Percentiles rank a stretch among this genome's conserved stretches.
Conservation (phyloP, 1,140 invertebrate species). For the Hypsibius dujardini region DNA sequence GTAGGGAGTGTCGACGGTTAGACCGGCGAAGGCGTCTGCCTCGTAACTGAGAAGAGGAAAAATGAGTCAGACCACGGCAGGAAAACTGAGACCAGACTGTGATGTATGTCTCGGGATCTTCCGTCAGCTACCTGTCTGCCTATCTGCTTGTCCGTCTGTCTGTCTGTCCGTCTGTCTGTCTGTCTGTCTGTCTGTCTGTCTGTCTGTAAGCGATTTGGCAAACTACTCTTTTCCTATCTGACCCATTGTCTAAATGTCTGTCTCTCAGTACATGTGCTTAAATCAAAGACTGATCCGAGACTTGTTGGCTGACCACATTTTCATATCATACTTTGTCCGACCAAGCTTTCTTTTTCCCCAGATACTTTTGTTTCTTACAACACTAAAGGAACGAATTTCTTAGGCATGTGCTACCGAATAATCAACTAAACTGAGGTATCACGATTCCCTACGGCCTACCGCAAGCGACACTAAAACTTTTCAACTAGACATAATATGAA, state of each 20-base stretch:
- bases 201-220: background rate
- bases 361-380: background rate
- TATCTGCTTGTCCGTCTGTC: no score
- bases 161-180: no score
- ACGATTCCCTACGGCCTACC: no score
- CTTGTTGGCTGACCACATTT: background rate
- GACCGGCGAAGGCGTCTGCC: background rate
- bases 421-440: no score
- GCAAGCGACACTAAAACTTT: no score
- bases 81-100: background rate
- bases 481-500: no score
- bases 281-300: background rate
- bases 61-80: background rate
- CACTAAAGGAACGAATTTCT: background rate
- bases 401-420: background rate
- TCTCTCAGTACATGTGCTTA: background rate
- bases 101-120: background rate
- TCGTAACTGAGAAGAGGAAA: background rate
- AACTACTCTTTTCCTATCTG: background rate
- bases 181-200: no score
- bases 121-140: background rate
- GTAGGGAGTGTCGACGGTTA: background rate
- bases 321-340: background rate
- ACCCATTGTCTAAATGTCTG: background rate
- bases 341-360: no score